Percentiles rank a stretch among this genome's conserved stretches.
phyloP scores from a whole-genome alignment of 2,113 vertebrate genomes.

The Tupaia chinensis region DNA sequence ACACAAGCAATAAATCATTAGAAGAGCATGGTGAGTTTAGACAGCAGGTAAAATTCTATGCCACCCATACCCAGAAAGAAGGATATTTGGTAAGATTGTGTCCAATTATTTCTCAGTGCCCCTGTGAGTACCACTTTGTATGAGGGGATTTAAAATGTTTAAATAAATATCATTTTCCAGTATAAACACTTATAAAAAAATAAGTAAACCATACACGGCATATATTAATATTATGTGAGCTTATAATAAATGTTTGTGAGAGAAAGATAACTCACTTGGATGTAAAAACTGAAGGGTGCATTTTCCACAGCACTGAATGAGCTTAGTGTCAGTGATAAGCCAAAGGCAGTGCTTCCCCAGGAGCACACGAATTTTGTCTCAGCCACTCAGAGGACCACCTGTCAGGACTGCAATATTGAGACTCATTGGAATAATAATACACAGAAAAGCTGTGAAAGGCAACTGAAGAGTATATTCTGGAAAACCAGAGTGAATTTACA shows the following conservation, averaged over 20 bases:
- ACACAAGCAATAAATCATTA: background rate
- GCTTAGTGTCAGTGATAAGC: background rate
- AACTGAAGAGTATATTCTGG: background rate
- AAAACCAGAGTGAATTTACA: slow-evolving; percentile 45
- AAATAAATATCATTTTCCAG: slow-evolving; percentile 12
- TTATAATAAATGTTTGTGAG: slow-evolving; percentile 31
- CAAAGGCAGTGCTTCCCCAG: background rate
- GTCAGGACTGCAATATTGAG: background rate
- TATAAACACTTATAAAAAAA: background rate
- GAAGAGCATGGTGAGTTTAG: background rate
- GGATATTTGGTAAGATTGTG: background rate
- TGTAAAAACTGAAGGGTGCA: background rate
- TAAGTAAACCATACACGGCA: background rate
- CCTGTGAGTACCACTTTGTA: background rate
- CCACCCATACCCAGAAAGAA: background rate
- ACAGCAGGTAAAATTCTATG: background rate
- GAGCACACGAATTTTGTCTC: background rate
- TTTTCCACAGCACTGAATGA: background rate
- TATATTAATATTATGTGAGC: background rate
- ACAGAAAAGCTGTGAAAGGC: background rate
- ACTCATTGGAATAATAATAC: background rate
- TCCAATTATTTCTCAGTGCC: background rate
- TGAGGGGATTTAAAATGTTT: background rate
- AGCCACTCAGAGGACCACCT: background rate
- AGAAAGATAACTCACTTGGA: background rate